phyloP scores from a whole-genome alignment of 1,140 invertebrate genomes.

The Aphidius ervi region DNA sequence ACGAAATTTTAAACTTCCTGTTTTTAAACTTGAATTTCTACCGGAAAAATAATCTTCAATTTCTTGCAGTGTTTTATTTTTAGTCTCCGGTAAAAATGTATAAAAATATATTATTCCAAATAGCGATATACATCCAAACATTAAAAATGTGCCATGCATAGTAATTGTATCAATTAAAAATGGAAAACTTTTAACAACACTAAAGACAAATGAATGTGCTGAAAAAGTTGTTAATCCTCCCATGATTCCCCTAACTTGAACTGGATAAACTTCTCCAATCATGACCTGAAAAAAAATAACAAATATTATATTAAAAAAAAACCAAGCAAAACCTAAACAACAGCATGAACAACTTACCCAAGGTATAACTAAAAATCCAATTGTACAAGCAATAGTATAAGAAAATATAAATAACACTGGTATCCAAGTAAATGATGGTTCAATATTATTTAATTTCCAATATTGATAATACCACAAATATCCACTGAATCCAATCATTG shows the following conservation, averaged over 20 bases:
- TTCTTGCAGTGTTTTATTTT: constrained; percentile 71
- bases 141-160: constrained; percentile 59
- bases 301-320: too few relatives aligned
- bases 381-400: constrained; percentile 62
- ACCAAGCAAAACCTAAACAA: too few relatives aligned
- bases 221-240: constrained; percentile 65
- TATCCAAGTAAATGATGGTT: constrained; percentile 56
- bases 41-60: constrained; percentile 69
- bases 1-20: constrained; percentile 22
- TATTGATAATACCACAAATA: constrained; percentile 58
- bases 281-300: constrained; percentile 38
- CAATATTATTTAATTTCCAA: constrained; percentile 41
- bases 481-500: constrained; percentile 60
- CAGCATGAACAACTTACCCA: constrained; percentile 50
- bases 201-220: constrained; percentile 62
- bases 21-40: constrained; percentile 46
- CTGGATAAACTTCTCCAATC: constrained; percentile 69
- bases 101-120: constrained; percentile 58
- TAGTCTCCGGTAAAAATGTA: constrained; percentile 75
- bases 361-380: constrained; percentile 67
- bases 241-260: constrained; percentile 62
- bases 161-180: constrained; percentile 52
- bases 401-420: constrained; percentile 61
- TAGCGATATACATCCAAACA: constrained; percentile 63
- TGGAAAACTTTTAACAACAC: constrained; percentile 67